A percentile compares a stretch with the other conserved stretches of the same genome.
phyloP scores from a whole-genome alignment of 2,797 vertebrate genomes.

The Lemur catta region DNA sequence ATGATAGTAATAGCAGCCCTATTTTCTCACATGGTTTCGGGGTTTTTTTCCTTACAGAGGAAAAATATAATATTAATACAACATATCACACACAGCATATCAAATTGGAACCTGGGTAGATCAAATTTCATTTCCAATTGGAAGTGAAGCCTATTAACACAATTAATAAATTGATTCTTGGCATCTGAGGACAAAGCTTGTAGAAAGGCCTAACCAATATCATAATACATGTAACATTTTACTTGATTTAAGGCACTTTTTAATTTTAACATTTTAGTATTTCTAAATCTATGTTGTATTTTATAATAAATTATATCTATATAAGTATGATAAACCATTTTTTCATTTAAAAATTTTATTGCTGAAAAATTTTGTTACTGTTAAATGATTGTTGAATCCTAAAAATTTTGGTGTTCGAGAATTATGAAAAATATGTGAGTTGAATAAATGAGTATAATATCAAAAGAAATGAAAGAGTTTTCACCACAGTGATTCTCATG shows the following conservation, averaged over 20 bases:
- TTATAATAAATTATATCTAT: not conserved
- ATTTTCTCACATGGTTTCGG: not conserved
- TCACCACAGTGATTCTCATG: not conserved
- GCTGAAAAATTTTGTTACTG: not conserved
- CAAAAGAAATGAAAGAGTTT: not conserved
- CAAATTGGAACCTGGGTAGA: not conserved
- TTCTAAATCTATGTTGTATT: not conserved
- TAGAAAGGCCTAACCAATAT: not conserved
- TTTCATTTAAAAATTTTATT: not conserved
- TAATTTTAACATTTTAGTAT: slow-evolving; percentile 18
- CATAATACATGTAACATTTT: not conserved
- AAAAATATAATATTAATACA: slow-evolving; percentile 41
- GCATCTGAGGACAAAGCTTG: not conserved
- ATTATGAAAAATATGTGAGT: not conserved
- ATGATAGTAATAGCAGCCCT: not conserved
- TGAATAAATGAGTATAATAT: not conserved
- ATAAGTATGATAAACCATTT: not conserved
- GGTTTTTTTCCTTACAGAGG: not conserved
- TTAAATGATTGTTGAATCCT: not conserved
- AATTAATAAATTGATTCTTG: slow-evolving; percentile 30
- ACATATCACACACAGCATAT: not conserved
- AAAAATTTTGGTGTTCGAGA: not conserved
- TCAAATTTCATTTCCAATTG: slow-evolving; percentile 40
- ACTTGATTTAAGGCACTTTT: not conserved
- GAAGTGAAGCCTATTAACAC: not conserved